These are phyloP conservation scores for Leucophenga maculata DNA, from an alignment of 2,888 invertebrate species.

Conservation along the genomic window DNA sequence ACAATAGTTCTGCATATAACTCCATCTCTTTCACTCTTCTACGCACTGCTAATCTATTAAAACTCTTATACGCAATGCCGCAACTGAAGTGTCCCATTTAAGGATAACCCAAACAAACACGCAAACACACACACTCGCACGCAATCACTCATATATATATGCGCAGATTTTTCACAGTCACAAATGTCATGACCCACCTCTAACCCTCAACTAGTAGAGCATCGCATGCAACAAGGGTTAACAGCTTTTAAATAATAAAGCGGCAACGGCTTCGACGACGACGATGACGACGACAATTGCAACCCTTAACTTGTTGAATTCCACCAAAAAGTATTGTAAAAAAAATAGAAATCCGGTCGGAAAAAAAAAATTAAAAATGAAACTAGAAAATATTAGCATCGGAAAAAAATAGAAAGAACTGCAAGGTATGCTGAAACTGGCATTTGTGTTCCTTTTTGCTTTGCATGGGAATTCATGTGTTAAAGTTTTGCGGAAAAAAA, in stretches of 20 bases:
- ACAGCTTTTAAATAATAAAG: constrained; percentile 60
- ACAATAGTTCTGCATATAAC: constrained; percentile 39
- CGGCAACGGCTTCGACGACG: constrained; percentile 45
- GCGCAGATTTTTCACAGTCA: constrained; percentile 13
- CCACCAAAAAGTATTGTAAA: constrained; percentile 18
- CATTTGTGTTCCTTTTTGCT: background rate
- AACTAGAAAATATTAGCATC: constrained; percentile 36
- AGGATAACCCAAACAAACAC: constrained; percentile 46
- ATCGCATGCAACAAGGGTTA: constrained; percentile 60
- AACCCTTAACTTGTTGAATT: constrained; percentile 70
- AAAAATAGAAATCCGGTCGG: constrained; percentile 10
- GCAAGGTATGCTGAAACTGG: background rate
- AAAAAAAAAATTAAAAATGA: constrained; percentile 38
- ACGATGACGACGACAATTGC: constrained; percentile 38
- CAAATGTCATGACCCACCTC: constrained; percentile 60
- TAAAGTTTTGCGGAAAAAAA: constrained; percentile 11
- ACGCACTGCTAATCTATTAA: background rate
- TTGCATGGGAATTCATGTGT: constrained; percentile 10
- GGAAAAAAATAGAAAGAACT: constrained; percentile 25
- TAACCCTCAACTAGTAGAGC: constrained; percentile 53
- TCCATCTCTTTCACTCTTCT: constrained; percentile 8
- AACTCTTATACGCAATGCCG: background rate
- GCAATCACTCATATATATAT: constrained; percentile 36
- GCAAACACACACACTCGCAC: constrained; percentile 34
- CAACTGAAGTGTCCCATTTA: constrained; percentile 55